phyloP scores from a whole-genome alignment of 23 tunicate species.

The Trididemnum clinides region DNA sequence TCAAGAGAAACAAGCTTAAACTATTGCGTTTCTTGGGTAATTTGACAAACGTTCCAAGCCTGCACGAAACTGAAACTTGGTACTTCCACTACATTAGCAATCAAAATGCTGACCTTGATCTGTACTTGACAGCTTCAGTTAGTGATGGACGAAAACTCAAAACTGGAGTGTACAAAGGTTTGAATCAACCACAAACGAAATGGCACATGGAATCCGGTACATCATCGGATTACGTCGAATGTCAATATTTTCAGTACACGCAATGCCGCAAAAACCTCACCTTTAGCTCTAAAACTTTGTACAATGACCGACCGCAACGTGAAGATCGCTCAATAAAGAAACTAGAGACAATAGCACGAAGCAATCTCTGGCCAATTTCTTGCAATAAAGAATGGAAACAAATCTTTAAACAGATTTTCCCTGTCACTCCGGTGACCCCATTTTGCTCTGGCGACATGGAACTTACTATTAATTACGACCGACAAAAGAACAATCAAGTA shows the following conservation, averaged over 20 bases:
- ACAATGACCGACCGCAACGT: background rate
- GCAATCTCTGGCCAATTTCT: constrained; percentile 10
- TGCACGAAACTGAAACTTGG: background rate
- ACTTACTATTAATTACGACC: background rate
- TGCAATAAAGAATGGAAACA: constrained; percentile 10
- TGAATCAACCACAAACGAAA: background rate
- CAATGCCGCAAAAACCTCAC: constrained; percentile 4
- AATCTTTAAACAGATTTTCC: background rate
- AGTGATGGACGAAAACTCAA: background rate
- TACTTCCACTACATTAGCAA: constrained; percentile 1
- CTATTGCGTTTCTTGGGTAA: background rate
- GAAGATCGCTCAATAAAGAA: background rate
- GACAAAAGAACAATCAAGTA: background rate
- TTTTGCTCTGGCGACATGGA: background rate
- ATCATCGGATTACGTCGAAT: background rate
- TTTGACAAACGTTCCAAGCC: background rate
- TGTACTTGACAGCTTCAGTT: background rate
- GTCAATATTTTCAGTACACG: background rate
- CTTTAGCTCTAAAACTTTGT: background rate
- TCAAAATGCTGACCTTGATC: background rate
- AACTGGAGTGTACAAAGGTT: constrained; percentile 3
- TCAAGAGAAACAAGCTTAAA: background rate
- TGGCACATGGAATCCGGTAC: background rate
- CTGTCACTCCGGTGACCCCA: background rate
- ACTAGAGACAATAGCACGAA: background rate